Evolutionary conservation across 2,113 vertebrate species (phyloP), one percentile per base, ranked within the genome.

Genomic region (Rostratula benghalensis): DNA sequence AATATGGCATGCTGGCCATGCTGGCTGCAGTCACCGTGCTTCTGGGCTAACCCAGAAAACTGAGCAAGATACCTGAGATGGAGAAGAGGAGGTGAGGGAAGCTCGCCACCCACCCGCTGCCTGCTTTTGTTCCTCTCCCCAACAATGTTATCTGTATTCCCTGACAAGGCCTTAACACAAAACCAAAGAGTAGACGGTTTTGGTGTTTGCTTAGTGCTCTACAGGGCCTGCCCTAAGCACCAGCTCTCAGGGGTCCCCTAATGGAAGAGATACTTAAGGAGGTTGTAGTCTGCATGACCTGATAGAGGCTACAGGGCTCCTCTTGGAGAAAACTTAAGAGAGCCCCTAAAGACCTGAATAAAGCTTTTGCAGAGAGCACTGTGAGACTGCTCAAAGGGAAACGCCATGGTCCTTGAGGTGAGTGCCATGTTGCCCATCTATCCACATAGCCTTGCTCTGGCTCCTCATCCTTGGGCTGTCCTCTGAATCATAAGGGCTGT

Each of bases 221-320:
- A 20, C 28, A 78, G 37, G 46, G 37, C 31, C 51, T 76, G 77
- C 50, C 27, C 11, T 59, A 35, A 92, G 61, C 77, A 60, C 4
- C 39, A 63, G 51, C 43, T 89, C 61, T 89, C 68, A 89, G 60
- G 45, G 37, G 31, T 57, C n/a, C 31, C 31, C 59, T 92, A 70
- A 91, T 82, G 65, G 86, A 96, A 93, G 45, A 89, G 90, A 76
- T 51, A 28, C 39, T 82, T 87, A 6, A 39, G 56, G 84, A 82
- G 28, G 3, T 11, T 87, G 59, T 22, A 76, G 51, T 51, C 43
- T 83, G 53, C 39, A n/a, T 78, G 77, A 94, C 56, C 71, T 70
- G 13, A 35, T 86, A 21, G 31, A 70, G 43, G 43, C 31, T 74
- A 8, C 3, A 7, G 48, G 30, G 33, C 11, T 86, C 11, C 30